A percentile compares a stretch with the other conserved stretches of the same genome.
Evolutionary conservation across 2,888 invertebrate genomes (phyloP).

Genomic region (Hirtodrosophila histrioides): DNA sequence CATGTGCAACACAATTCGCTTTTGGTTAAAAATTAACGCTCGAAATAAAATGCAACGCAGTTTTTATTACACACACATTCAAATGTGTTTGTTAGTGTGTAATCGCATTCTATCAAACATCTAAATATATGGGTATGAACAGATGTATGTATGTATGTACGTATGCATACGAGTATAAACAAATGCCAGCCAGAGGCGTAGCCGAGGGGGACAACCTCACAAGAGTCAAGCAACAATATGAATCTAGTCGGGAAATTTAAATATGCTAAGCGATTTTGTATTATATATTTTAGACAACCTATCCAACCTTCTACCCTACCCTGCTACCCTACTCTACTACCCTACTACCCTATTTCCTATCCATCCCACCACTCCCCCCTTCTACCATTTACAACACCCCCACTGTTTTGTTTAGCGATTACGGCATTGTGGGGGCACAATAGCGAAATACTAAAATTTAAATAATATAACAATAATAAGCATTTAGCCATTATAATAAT

Average conservation of each 20-base stretch:
- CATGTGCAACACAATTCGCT: conserved; percentile 3
- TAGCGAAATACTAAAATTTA: conserved; percentile 8
- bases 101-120: conserved; percentile 38
- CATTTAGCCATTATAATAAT: conserved; percentile 15
- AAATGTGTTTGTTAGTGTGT: not conserved
- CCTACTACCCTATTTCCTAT: too few relatives aligned
- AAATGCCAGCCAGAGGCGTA: not conserved
- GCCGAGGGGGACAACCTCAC: too few relatives aligned
- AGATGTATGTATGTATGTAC: not conserved
- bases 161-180: conserved; percentile 1
- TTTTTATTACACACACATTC: conserved; percentile 7
- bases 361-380: too few relatives aligned
- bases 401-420: not conserved
- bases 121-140: not conserved
- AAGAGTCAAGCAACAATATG: too few relatives aligned
- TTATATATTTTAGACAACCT: too few relatives aligned
- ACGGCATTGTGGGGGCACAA: conserved; percentile 12
- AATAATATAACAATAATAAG: conserved; percentile 15
- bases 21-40: conserved; percentile 15
- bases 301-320: too few relatives aligned
- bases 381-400: too few relatives aligned
- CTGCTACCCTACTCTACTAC: too few relatives aligned
- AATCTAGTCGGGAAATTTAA: too few relatives aligned
- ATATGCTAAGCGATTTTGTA: too few relatives aligned
- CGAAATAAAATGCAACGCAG: conserved; percentile 33